Conservation (phyloP, 2,888 invertebrate species). For the Agrochola circellaris region DNA sequence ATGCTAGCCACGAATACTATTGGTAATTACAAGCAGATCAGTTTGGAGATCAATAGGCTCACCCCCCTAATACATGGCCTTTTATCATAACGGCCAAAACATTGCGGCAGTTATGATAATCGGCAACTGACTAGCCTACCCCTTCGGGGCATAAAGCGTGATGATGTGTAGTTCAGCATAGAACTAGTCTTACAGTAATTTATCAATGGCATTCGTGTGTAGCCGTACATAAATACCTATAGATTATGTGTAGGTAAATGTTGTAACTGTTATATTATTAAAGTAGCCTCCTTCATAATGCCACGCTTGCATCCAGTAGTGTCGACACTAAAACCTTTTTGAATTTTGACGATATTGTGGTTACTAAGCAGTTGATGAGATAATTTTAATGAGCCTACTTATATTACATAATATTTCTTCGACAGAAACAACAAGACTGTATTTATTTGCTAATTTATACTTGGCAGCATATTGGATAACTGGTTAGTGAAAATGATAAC, state of each 20-base stretch:
- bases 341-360: slow-evolving; percentile 60
- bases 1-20: slow-evolving; percentile 63
- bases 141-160: background rate
- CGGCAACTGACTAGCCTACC: background rate
- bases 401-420: slow-evolving; percentile 61
- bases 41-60: slow-evolving; percentile 13
- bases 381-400: slow-evolving; percentile 58
- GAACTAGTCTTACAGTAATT: slow-evolving; percentile 34
- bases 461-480: slow-evolving; percentile 67
- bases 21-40: slow-evolving; percentile 30
- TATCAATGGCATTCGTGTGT: slow-evolving; percentile 71
- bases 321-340: slow-evolving; percentile 62
- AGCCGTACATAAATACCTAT: slow-evolving; percentile 60
- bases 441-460: slow-evolving; percentile 70
- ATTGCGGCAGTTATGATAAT: background rate
- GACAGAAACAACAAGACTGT: slow-evolving; percentile 76
- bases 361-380: slow-evolving; percentile 65
- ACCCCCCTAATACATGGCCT: background rate
- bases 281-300: slow-evolving; percentile 74
- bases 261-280: slow-evolving; percentile 79
- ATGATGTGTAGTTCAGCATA: slow-evolving; percentile 1
- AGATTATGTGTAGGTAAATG: slow-evolving; percentile 71
- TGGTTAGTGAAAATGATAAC: slow-evolving; percentile 64
- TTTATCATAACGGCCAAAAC: background rate
- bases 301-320: slow-evolving; percentile 85